Base-by-base conservation (phyloP, 2,888 invertebrate species). In the Drosophila antonietae region DNA sequence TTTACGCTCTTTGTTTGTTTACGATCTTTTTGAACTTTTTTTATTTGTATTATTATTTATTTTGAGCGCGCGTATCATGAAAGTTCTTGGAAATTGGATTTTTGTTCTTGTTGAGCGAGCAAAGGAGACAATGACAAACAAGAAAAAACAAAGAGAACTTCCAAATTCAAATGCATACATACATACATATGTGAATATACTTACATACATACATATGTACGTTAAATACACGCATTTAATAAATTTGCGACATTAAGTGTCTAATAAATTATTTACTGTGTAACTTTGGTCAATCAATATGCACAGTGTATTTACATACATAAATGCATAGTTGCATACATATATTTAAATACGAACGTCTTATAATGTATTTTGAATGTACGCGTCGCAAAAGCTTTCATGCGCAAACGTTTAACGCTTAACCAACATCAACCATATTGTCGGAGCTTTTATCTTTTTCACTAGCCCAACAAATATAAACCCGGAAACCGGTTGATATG, bases 81-180 rank as follows among this genome's bases (percentile, higher is more conserved):
- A 44, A 58, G 8, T 76, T 76, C 79, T 65, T 79, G 59, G 79
- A 79, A 75, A 51, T 51, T 51, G 18, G 49, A 10, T 18, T 18
- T 9, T 6, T 35, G 53, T 67, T 60, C 43, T 63, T 67, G 43
- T 49, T 44, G 33, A 47, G 46, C 41, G 49, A 49, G 57, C 41
- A n/a, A 8, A n/a, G 15, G 18, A 55, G 47, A 60, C 37, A 55
- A 53, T 53, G 33, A 51, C 18, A 35, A 51, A 35, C 14, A 18
- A 33, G 28, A 28, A 28, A 6, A 58, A 78, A 78, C 56, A 73
- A 78, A 75, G 62, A 18, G 18, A 18, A 12, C 33, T 8, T 12
- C 33, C 7, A 33, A 33, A 33, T 51, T 33, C 10, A 31, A 15
- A 28, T 3, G 4, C 6, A 15, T 15, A 28, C 37, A 37, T 15